These are phyloP conservation scores for Tenthredo scrophulariae DNA, from an alignment of 2,888 invertebrate genomes.

Conservation along the genomic window DNA sequence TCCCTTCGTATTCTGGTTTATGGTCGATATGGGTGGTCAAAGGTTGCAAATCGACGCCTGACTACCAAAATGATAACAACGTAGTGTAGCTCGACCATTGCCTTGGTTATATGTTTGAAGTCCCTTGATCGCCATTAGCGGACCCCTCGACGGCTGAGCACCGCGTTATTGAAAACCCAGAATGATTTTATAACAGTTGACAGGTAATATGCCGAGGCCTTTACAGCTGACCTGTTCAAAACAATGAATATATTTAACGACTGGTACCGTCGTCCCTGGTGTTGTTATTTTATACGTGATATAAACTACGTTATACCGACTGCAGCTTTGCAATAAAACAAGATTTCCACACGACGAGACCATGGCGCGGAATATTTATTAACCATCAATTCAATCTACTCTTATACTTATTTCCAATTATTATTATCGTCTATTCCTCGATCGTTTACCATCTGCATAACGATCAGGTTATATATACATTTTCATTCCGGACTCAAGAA, in stretches of 20 bases:
- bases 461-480: constrained; percentile 29
- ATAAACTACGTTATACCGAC: not conserved
- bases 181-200: constrained; percentile 75
- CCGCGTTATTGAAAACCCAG: constrained; percentile 73
- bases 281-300: not conserved
- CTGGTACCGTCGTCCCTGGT: constrained; percentile 3
- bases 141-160: constrained; percentile 54
- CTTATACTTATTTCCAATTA: constrained; percentile 25
- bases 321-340: not conserved
- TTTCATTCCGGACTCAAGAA: constrained; percentile 35
- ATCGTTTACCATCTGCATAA: constrained; percentile 20
- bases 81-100: constrained; percentile 20
- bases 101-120: constrained; percentile 70
- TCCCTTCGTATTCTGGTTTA: constrained; percentile 71
- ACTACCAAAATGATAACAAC: constrained; percentile 36
- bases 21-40: constrained; percentile 73
- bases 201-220: constrained; percentile 71
- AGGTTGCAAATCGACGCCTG: constrained; percentile 60
- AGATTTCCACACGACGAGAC: constrained; percentile 1
- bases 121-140: constrained; percentile 72
- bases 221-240: constrained; percentile 64
- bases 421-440: constrained; percentile 37
- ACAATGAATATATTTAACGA: constrained; percentile 68
- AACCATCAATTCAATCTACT: constrained; percentile 12
- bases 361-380: not conserved